Evolutionary conservation across 2,888 invertebrate species (phyloP).

Genomic region (Cheilosia impressa): DNA sequence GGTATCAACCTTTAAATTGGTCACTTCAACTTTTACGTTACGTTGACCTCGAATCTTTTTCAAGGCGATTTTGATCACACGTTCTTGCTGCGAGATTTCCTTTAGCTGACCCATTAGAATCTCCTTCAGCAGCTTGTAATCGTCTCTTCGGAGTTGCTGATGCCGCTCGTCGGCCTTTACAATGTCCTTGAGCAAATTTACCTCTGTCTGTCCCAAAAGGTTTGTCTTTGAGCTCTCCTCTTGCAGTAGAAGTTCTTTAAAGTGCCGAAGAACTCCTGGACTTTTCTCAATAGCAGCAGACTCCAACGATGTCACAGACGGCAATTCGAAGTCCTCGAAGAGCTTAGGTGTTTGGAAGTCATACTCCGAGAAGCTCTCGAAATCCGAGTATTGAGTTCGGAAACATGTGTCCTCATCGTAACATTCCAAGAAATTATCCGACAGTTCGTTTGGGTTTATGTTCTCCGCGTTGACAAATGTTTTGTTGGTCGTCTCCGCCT

Average conservation of each 20-base stretch:
- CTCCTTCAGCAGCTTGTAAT: slow-evolving; percentile 77
- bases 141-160: slow-evolving; percentile 72
- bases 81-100: slow-evolving; percentile 77
- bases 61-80: slow-evolving; percentile 76
- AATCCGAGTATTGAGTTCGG: slow-evolving; percentile 40
- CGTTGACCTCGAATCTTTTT: slow-evolving; percentile 45
- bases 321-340: slow-evolving; percentile 10
- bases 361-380: slow-evolving; percentile 27
- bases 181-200: slow-evolving; percentile 76
- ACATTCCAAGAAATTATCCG: slow-evolving; percentile 41
- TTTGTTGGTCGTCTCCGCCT: background rate
- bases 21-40: slow-evolving; percentile 23
- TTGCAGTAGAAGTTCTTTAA: slow-evolving; percentile 73
- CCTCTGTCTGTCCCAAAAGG: slow-evolving; percentile 73
- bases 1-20: background rate
- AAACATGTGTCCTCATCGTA: slow-evolving; percentile 37
- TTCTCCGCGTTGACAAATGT: slow-evolving; percentile 23
- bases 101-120: slow-evolving; percentile 76
- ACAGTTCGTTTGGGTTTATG: slow-evolving; percentile 25
- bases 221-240: slow-evolving; percentile 50
- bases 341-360: slow-evolving; percentile 26
- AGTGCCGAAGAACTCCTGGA: slow-evolving; percentile 52
- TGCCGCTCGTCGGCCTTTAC: slow-evolving; percentile 77
- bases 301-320: background rate
- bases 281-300: background rate